Percentiles rank a stretch among this genome's conserved stretches.
Evolutionary conservation across 1,140 invertebrate genomes (phyloP).

Genomic region (Bombus pyrosoma): DNA sequence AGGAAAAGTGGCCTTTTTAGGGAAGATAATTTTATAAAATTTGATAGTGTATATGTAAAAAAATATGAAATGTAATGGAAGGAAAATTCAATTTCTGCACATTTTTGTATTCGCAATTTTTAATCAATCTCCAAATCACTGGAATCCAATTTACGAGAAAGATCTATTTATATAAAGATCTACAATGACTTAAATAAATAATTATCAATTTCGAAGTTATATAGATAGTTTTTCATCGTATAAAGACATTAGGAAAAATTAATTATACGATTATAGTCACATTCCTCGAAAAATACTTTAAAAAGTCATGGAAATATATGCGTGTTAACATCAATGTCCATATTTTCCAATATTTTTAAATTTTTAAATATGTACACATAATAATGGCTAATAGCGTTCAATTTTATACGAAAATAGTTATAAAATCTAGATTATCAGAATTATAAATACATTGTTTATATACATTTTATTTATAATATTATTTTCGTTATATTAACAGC

Average conservation of each 20-base stretch:
- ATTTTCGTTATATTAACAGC: background rate
- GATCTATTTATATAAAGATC: background rate
- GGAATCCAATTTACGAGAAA: background rate
- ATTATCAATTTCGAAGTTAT: background rate
- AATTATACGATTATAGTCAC: background rate
- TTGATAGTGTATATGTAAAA: background rate
- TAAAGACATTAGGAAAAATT: background rate
- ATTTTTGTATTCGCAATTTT: background rate
- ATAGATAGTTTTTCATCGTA: background rate
- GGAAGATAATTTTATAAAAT: slow-evolving; percentile 27
- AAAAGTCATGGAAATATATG: background rate
- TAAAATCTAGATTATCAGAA: background rate
- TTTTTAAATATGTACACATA: background rate
- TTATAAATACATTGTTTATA: background rate
- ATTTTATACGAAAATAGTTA: background rate
- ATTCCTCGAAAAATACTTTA: background rate
- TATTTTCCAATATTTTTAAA: background rate
- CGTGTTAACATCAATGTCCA: background rate
- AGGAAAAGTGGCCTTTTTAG: slow-evolving; percentile 20
- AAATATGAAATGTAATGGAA: background rate
- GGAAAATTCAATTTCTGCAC: background rate
- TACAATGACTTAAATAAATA: background rate
- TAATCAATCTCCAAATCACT: background rate
- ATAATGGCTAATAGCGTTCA: no score
- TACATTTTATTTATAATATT: no score